phyloP scores from a whole-genome alignment of 2,797 vertebrate species.

The Onychomys torridus region DNA sequence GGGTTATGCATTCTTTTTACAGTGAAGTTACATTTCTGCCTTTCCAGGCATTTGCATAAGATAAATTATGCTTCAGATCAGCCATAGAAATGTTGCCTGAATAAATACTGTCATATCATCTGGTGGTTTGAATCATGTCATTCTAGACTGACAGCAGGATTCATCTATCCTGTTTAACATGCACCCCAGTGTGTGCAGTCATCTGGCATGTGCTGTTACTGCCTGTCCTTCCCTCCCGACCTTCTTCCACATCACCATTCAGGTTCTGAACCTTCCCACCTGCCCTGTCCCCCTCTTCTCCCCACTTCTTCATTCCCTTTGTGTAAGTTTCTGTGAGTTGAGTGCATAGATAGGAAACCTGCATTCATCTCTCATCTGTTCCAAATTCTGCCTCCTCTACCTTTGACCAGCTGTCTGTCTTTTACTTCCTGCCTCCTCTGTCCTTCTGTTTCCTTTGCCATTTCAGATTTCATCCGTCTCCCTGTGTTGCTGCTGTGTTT shows the following conservation, averaged over 20 bases:
- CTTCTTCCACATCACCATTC: background rate
- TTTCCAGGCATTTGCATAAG: slow-evolving; percentile 36
- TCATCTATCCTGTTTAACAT: background rate
- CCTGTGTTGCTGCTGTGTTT: background rate
- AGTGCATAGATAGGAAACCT: slow-evolving; percentile 38
- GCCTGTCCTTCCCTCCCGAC: too few species aligned
- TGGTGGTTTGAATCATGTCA: background rate
- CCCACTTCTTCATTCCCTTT: background rate
- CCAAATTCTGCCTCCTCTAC: slow-evolving; percentile 73
- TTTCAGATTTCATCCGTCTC: slow-evolving; percentile 22
- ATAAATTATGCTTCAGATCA: background rate
- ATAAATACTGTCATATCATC: slow-evolving; percentile 12
- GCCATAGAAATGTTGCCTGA: slow-evolving; percentile 18
- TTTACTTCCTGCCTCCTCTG: slow-evolving; percentile 60
- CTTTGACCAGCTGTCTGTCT: slow-evolving; percentile 78
- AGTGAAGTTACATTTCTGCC: background rate
- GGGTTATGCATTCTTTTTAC: background rate
- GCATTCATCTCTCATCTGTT: slow-evolving; percentile 44
- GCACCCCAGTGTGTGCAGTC: background rate
- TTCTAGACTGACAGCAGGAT: background rate
- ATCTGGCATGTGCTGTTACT: background rate
- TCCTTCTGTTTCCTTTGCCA: slow-evolving; percentile 76
- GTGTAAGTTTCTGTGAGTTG: background rate
- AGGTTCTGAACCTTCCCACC: background rate
- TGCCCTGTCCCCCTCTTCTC: too few species aligned